Conservation (phyloP, 2,888 invertebrate species). For the Drosophila mettleri region DNA sequence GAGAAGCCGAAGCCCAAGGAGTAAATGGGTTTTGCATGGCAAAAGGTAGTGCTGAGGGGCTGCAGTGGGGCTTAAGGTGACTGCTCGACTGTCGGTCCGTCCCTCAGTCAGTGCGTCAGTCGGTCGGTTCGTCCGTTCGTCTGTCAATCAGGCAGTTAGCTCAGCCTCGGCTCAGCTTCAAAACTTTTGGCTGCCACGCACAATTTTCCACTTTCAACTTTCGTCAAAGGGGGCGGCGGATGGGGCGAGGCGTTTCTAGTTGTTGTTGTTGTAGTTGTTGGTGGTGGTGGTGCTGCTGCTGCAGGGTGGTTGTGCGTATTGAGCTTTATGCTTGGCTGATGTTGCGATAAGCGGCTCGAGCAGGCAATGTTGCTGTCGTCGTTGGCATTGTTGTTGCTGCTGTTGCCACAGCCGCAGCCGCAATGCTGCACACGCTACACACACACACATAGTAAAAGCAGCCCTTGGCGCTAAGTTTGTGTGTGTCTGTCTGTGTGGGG, state of each 20-base stretch:
- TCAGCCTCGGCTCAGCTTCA: conserved; percentile 51
- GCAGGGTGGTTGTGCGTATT: conserved; percentile 53
- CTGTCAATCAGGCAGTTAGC: conserved; percentile 36
- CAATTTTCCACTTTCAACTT: conserved; percentile 78
- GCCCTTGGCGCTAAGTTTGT: conserved; percentile 37
- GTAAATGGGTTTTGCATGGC: conserved; percentile 56
- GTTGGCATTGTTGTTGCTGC: conserved; percentile 26
- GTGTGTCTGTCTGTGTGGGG: conserved; percentile 4
- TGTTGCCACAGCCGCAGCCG: conserved; percentile 66
- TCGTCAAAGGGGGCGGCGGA: conserved; percentile 22
- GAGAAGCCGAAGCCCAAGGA: conserved; percentile 48
- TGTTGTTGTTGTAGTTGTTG: conserved; percentile 19
- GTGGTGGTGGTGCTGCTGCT: conserved; percentile 12
- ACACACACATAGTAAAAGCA: conserved; percentile 32
- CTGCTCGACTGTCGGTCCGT: not conserved
- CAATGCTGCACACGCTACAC: conserved; percentile 71
- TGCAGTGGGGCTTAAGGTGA: not conserved
- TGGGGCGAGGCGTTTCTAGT: conserved; percentile 2
- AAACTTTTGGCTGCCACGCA: conserved; percentile 77
- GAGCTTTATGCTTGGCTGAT: conserved; percentile 79
- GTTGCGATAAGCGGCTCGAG: conserved; percentile 73
- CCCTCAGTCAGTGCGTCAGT: conserved; percentile 15
- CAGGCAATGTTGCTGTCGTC: conserved; percentile 53
- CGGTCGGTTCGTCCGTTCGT: conserved; percentile 32
- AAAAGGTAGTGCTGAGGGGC: conserved; percentile 22